Evolutionary conservation across 1,140 invertebrate species (phyloP).

Genomic region (Geopemphigus sp.): DNA sequence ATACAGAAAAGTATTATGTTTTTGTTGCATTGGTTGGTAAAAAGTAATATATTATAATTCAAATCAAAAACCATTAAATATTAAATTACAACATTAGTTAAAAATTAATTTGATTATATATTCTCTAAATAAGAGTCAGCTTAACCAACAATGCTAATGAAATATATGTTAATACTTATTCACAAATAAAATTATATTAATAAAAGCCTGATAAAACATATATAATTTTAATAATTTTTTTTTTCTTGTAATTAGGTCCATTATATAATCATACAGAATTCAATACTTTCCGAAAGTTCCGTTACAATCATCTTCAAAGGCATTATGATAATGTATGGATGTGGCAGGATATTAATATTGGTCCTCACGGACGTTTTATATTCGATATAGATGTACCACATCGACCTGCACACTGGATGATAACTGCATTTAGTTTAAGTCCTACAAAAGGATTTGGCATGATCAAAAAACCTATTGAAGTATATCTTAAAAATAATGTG

Average conservation of each 20-base stretch:
- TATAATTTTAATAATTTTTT: too few relatives aligned
- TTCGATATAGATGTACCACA: slow-evolving; percentile 85
- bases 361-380: slow-evolving; percentile 81
- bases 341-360: slow-evolving; percentile 91
- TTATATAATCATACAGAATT: slow-evolving; percentile 65
- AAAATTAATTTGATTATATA: too few relatives aligned
- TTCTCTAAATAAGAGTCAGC: too few relatives aligned
- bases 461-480: slow-evolving; percentile 71
- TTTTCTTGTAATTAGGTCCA: slow-evolving; percentile 56
- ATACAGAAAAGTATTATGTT: too few relatives aligned
- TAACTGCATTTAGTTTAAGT: slow-evolving; percentile 88
- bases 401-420: slow-evolving; percentile 84
- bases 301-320: slow-evolving; percentile 80
- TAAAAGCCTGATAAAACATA: too few relatives aligned
- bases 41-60: too few relatives aligned
- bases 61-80: too few relatives aligned
- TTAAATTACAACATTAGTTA: too few relatives aligned
- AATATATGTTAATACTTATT: too few relatives aligned
- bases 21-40: too few relatives aligned
- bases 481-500: slow-evolving; percentile 55
- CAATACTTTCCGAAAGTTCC: slow-evolving; percentile 71
- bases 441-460: slow-evolving; percentile 82
- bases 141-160: too few relatives aligned
- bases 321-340: slow-evolving; percentile 93
- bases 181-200: too few relatives aligned